Base-by-base conservation (phyloP, 2,113 vertebrate species). In the Nerophis ophidion region DNA sequence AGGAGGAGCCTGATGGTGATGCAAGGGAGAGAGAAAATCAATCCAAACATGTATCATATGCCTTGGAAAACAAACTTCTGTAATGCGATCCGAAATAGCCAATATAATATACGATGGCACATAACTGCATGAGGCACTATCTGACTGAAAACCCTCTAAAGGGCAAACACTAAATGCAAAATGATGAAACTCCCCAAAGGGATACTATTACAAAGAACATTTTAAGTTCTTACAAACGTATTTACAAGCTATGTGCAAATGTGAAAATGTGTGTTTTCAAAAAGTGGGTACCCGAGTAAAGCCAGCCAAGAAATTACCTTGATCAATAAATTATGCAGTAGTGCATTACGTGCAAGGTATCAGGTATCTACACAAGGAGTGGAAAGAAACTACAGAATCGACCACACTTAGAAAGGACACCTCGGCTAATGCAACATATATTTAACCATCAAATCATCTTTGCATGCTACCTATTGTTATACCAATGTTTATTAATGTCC, bases 291-390 rank as follows among this genome's bases (percentile, higher is more conserved):
- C 66, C 72, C 62, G 67, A 66, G 60, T 81, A 40, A 64, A 57
- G n/a, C 50, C 48, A 42, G 45, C 46, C 71, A 86, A 81, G 77
- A 86, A 77, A 83, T 72, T 58, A 61, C 59, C 15, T 36, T 65
- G 61, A 52, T 80, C 83, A 70, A 86, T 84, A 82, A 40, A 58
- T 26, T 65, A 78, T 68, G 70, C 78, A 84, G 84, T 81, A 81
- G 74, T 59, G 60, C 54, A 60, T 40, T 62, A 35, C 69, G 49
- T 52, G 70, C 58, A 26, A 33, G 47, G 73, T 81, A 85, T 84
- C 81, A 81, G 61, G 66, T 84, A 63, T 77, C 80, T 58, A 70
- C 56, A 16, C n/a, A 63, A 53, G 51, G 57, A 62, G 59, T 55
- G 71, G 16, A 80, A 44, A 60, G 65, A 49, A 48, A 59, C 42